Evolutionary conservation across 2,888 invertebrate genomes (phyloP).

Genomic region (Sympetrum striolatum): DNA sequence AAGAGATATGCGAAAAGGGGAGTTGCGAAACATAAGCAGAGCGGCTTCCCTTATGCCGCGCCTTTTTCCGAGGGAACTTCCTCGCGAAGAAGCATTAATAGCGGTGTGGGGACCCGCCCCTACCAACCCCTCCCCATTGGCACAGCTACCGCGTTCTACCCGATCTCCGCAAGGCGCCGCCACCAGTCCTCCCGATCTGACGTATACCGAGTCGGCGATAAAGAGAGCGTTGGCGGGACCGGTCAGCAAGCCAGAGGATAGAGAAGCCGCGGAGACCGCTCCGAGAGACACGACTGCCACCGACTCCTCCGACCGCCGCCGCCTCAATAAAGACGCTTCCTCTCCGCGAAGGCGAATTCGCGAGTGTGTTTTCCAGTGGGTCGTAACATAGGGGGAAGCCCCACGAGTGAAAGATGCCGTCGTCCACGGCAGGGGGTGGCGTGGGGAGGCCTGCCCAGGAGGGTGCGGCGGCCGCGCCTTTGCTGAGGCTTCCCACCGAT

Average conservation of each 20-base stretch:
- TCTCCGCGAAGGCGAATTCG: neutral
- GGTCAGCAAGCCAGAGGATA: neutral
- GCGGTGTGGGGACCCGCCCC: neutral
- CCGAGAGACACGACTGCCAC: neutral
- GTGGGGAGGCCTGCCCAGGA: conserved; percentile 15
- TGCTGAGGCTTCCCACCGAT: conserved; percentile 42
- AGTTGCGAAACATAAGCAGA: conserved; percentile 18
- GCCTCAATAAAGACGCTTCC: neutral
- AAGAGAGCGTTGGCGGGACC: conserved; percentile 41
- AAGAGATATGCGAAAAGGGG: neutral
- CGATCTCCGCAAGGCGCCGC: conserved; percentile 27
- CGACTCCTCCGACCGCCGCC: neutral
- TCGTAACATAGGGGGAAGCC: neutral
- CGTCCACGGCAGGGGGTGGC: conserved; percentile 9
- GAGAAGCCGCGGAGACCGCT: neutral
- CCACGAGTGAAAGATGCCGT: neutral
- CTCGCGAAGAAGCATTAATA: conserved; percentile 14
- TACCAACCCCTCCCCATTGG: neutral
- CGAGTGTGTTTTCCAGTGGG: neutral
- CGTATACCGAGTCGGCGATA: conserved; percentile 26
- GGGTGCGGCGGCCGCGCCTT: conserved; percentile 30
- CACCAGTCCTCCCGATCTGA: conserved; percentile 11
- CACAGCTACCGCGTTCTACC: neutral
- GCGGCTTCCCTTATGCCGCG: neutral
- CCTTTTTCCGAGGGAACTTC: neutral